A percentile compares a stretch with the other conserved stretches of the same genome.
These are phyloP conservation scores for Strigamia transsilvanica DNA, from an alignment of 2,888 invertebrate genomes.

Conservation along the genomic window DNA sequence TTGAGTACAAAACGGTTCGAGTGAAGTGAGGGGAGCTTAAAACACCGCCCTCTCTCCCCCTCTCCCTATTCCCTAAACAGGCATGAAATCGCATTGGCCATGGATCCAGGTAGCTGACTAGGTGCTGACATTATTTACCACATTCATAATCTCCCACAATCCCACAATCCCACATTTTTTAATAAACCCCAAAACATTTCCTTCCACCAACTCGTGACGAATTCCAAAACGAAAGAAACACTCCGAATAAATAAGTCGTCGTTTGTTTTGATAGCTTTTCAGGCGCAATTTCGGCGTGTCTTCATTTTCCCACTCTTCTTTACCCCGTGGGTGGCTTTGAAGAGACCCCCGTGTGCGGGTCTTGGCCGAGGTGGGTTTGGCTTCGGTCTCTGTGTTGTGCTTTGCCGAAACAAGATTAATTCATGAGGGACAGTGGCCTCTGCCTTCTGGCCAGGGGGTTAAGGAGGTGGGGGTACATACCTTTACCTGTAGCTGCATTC, in stretches of 20 bases:
- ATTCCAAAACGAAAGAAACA: too few relatives aligned
- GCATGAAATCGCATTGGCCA: constrained; percentile 31
- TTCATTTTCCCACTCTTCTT: constrained; percentile 40
- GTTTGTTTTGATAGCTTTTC: background rate
- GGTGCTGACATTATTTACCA: background rate
- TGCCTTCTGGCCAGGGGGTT: constrained; percentile 48
- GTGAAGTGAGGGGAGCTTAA: background rate
- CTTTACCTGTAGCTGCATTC: constrained; percentile 42
- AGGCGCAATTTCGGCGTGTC: background rate
- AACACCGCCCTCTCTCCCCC: background rate
- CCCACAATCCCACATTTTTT: background rate
- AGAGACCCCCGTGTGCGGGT: constrained; percentile 43
- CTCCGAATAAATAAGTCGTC: background rate
- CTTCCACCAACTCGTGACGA: too few relatives aligned
- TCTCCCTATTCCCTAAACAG: background rate
- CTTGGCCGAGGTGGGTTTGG: constrained; percentile 39
- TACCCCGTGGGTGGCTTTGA: constrained; percentile 40
- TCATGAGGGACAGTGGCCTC: constrained; percentile 47
- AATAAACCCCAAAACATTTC: too few relatives aligned
- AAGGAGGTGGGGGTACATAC: constrained; percentile 47
- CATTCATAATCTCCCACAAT: background rate
- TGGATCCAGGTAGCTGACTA: background rate
- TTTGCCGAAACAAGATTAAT: constrained; percentile 49
- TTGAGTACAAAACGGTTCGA: background rate
- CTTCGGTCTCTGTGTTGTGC: constrained; percentile 45